A percentile compares a stretch with the other conserved stretches of the same genome.
These are phyloP conservation scores for Phania funesta DNA, from an alignment of 2,888 invertebrate species.

Conservation along the genomic window DNA sequence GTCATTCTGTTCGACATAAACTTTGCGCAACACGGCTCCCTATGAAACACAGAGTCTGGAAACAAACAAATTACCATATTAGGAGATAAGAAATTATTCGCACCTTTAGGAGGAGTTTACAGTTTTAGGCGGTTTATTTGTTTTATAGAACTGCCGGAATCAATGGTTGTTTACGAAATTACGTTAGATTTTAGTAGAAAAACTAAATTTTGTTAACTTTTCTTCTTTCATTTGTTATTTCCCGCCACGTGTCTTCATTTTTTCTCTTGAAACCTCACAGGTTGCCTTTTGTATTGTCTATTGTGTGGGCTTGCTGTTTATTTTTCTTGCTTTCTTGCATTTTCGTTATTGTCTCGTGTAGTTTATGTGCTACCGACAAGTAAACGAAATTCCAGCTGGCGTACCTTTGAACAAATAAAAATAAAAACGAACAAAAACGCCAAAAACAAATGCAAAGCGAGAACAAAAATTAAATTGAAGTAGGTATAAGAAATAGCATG, in stretches of 20 bases:
- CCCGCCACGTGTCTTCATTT: not conserved
- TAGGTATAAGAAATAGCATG: not conserved
- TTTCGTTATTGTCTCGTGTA: too few species aligned
- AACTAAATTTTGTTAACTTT: not conserved
- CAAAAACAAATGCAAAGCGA: not conserved
- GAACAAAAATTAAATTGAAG: not conserved
- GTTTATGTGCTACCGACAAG: not conserved
- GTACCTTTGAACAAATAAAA: constrained; percentile 1
- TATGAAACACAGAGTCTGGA: too few species aligned
- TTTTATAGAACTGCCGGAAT: too few species aligned
- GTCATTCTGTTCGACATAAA: too few species aligned
- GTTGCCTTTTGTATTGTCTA: not conserved
- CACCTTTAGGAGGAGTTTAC: too few species aligned
- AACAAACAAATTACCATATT: too few species aligned
- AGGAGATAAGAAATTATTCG: too few species aligned
- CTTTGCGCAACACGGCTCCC: too few species aligned
- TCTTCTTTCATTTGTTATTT: not conserved
- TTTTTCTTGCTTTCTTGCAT: not conserved
- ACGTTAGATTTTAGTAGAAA: too few species aligned
- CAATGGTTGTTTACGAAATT: too few species aligned
- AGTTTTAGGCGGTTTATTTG: too few species aligned
- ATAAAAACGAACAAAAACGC: not conserved
- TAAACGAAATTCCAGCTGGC: not conserved
- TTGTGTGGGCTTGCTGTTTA: not conserved
- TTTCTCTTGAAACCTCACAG: not conserved